Conservation (phyloP, 2,797 vertebrate genomes). For the Cheirogaleus major region DNA sequence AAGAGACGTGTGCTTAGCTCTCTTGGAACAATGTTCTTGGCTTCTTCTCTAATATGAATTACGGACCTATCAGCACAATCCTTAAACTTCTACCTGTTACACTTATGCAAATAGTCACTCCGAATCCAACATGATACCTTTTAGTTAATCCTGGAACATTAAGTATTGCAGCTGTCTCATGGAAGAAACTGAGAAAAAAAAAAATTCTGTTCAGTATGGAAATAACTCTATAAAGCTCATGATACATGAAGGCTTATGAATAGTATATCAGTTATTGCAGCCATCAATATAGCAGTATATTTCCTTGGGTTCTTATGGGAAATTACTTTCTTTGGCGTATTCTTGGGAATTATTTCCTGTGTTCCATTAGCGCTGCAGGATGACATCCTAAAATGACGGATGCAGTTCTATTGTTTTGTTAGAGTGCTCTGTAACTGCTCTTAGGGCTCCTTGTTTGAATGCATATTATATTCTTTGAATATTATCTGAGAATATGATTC, state of each 20-base stretch:
- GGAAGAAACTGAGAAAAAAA: slow-evolving; percentile 46
- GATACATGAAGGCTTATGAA: slow-evolving; percentile 65
- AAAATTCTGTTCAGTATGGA: slow-evolving; percentile 55
- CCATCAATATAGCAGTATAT: slow-evolving; percentile 57
- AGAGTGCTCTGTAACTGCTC: slow-evolving; percentile 50
- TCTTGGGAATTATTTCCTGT: slow-evolving; percentile 72
- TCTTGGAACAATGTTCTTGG: not conserved
- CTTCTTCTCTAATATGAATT: slow-evolving; percentile 48
- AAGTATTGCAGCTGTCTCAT: slow-evolving; percentile 43
- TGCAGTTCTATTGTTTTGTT: slow-evolving; percentile 64
- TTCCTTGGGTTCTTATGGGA: slow-evolving; percentile 69
- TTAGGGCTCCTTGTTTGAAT: slow-evolving; percentile 53
- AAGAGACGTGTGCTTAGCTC: not conserved
- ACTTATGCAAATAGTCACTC: slow-evolving; percentile 57
- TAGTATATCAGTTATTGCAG: slow-evolving; percentile 65
- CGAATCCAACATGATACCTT: slow-evolving; percentile 57
- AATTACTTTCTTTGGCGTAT: slow-evolving; percentile 73
- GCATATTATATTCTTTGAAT: slow-evolving; percentile 43
- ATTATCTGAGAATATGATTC: slow-evolving; percentile 61
- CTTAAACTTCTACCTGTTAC: slow-evolving; percentile 3
- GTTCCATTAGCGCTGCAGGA: slow-evolving; percentile 60
- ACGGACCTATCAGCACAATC: slow-evolving; percentile 27
- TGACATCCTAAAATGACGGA: slow-evolving; percentile 63
- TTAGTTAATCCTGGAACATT: slow-evolving; percentile 61
- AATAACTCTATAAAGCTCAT: slow-evolving; percentile 53